phyloP scores from a whole-genome alignment of 1,140 invertebrate species.

The Drosophila cardini region DNA sequence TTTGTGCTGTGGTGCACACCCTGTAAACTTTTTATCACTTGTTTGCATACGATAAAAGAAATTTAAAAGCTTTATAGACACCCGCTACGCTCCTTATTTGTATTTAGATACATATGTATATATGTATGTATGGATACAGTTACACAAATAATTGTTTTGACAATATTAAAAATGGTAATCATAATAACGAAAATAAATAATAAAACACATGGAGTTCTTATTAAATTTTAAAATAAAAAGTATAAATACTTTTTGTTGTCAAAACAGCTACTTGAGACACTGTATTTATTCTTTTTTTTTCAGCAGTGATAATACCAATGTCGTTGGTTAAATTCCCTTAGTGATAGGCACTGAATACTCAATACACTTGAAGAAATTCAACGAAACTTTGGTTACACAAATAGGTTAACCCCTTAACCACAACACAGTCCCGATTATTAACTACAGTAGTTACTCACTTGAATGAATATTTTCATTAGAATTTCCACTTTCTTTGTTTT shows the following conservation, averaged over 20 bases:
- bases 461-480: background rate
- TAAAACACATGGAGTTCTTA: too few species aligned
- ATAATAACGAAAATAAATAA: too few species aligned
- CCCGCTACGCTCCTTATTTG: conserved; percentile 8
- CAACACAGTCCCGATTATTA: background rate
- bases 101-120: background rate
- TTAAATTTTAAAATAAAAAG: too few species aligned
- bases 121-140: background rate
- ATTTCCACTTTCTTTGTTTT: background rate
- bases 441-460: background rate
- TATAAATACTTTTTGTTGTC: too few species aligned
- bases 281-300: background rate
- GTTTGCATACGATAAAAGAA: conserved; percentile 44
- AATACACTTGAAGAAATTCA: background rate
- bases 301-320: background rate
- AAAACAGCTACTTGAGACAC: too few species aligned
- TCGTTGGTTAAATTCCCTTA: background rate
- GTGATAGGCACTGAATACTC: too few species aligned
- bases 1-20: conserved; percentile 1
- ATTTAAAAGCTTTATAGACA: conserved; percentile 1
- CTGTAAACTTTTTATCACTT: conserved; percentile 29
- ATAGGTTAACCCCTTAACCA: background rate
- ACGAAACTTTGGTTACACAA: background rate
- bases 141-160: background rate
- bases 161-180: background rate